Conservation (phyloP, 2,113 vertebrate species). For the Sapayoa aenigma region DNA sequence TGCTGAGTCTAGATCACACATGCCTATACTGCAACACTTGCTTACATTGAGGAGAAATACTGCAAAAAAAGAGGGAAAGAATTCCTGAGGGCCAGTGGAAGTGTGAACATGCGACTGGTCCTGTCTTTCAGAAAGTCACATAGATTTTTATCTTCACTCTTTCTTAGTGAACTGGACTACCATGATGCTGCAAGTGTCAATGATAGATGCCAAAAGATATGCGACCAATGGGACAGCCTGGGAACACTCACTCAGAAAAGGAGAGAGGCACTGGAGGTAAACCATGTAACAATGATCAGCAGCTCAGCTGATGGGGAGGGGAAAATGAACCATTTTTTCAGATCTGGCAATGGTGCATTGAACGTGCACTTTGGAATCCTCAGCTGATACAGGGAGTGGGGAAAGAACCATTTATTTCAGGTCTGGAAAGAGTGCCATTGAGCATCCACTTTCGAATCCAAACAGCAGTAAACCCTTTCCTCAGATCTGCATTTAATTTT, state of each 20-base stretch:
- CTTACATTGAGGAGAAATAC: neutral
- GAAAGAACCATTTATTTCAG: neutral
- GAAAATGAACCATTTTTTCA: neutral
- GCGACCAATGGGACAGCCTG: conserved; percentile 95
- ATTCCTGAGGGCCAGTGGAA: neutral
- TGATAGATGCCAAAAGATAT: conserved; percentile 94
- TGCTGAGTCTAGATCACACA: neutral
- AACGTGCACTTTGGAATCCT: neutral
- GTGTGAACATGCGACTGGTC: neutral
- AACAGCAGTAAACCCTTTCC: neutral
- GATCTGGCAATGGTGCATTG: neutral
- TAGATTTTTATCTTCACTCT: conserved; percentile 12
- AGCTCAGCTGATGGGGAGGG: neutral
- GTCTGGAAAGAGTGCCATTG: neutral
- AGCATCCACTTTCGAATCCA: neutral
- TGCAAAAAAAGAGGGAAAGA: neutral
- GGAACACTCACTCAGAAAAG: conserved; percentile 97
- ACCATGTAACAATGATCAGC: neutral
- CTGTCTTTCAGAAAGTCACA: neutral
- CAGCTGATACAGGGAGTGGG: neutral
- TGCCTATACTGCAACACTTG: neutral
- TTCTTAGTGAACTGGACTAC: conserved; percentile 88
- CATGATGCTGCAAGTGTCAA: conserved; percentile 93
- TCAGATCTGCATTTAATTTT: neutral
- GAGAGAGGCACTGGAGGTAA: conserved; percentile 92